A percentile compares a stretch with the other conserved stretches of the same genome.
phyloP scores from a whole-genome alignment of 2,113 vertebrate species.

The Oreochromis aureus region DNA sequence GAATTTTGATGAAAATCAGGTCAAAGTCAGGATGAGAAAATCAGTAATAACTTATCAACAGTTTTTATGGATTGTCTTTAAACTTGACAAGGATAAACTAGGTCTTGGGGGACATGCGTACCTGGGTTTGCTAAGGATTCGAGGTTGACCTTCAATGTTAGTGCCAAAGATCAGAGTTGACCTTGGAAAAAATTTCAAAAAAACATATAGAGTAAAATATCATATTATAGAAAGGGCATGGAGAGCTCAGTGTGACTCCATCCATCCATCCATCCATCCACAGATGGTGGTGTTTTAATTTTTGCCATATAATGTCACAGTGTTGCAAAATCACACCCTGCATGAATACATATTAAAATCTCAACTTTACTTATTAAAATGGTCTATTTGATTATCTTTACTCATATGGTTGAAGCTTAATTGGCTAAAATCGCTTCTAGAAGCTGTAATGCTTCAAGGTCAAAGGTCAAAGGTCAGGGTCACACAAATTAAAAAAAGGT shows the following conservation, averaged over 20 bases:
- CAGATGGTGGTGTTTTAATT: not conserved
- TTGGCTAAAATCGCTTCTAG: not conserved
- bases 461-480: not conserved
- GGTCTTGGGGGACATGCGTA: not conserved
- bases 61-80: not conserved
- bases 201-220: fast-evolving
- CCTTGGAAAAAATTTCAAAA: not conserved
- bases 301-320: not conserved
- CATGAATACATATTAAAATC: not conserved
- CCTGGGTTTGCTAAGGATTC: not conserved
- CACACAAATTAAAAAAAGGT: not conserved
- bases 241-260: not conserved
- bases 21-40: not conserved
- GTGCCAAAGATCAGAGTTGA: not conserved
- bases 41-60: fast-evolving
- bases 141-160: not conserved
- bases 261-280: fast-evolving
- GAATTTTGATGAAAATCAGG: not conserved
- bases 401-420: fast-evolving
- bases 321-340: not conserved
- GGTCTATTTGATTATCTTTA: not conserved
- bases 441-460: not conserved
- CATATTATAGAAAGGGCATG: fast-evolving
- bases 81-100: not conserved
- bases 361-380: not conserved